A percentile compares a stretch with the other conserved stretches of the same genome.
Conservation (phyloP, 2,797 vertebrate species). For the Gallinago nigripennis region DNA sequence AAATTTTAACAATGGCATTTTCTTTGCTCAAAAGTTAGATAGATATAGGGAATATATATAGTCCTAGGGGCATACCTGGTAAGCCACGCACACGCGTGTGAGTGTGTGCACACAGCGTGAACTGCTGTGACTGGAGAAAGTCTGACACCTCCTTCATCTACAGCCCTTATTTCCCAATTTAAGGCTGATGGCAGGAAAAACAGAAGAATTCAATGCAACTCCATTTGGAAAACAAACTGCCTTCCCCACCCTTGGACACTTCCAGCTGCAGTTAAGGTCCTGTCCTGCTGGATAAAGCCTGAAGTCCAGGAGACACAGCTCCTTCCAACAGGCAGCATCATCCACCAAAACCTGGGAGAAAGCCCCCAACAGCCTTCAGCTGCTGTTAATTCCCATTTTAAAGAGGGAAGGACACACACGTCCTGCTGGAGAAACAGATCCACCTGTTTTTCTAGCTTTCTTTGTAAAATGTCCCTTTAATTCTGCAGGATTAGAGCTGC, state of each 20-base stretch:
- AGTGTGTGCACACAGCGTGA: not conserved
- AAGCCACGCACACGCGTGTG: rapidly evolving
- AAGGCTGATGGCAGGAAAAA: not conserved
- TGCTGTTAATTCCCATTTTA: not conserved
- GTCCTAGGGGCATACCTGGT: not conserved
- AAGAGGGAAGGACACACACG: not conserved
- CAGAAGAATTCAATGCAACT: not conserved
- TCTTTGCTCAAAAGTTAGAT: not conserved
- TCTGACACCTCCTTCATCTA: not conserved
- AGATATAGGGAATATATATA: rapidly evolving
- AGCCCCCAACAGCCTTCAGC: not conserved
- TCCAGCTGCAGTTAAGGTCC: slow-evolving; percentile 45
- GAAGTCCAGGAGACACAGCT: slow-evolving; percentile 34
- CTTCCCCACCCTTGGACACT: slow-evolving; percentile 16
- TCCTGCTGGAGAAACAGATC: not conserved
- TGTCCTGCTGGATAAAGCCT: slow-evolving; percentile 66
- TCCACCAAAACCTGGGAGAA: slow-evolving; percentile 21
- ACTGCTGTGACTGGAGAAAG: not conserved
- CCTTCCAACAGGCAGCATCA: not conserved
- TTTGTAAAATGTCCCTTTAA: not conserved
- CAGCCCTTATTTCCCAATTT: not conserved
- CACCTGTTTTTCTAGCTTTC: not conserved
- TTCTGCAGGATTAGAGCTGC: not conserved
- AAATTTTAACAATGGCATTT: not conserved
- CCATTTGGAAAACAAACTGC: not conserved